A percentile compares a stretch with the other conserved stretches of the same genome.
phyloP scores from a whole-genome alignment of 2,888 invertebrate genomes.

The Chymomyza amoena region DNA sequence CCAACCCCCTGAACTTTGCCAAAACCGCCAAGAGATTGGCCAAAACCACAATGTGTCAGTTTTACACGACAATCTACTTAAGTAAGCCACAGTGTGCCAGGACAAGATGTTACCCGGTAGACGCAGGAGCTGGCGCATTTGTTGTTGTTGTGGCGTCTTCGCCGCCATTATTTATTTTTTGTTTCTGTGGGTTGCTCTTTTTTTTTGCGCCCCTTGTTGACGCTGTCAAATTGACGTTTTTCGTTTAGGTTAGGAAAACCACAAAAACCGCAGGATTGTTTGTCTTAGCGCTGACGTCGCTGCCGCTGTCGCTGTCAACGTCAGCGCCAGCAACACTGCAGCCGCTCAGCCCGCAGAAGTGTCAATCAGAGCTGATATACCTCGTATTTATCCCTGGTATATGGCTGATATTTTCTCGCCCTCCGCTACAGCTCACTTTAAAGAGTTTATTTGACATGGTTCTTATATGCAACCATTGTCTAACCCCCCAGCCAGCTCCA shows the following conservation, averaged over 20 bases:
- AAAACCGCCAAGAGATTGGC: not conserved
- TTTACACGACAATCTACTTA: constrained; percentile 65
- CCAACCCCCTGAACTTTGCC: not conserved
- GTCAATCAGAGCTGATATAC: not conserved
- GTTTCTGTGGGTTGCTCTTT: not conserved
- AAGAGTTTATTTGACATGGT: not conserved
- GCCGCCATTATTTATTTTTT: not conserved
- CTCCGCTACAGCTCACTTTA: not conserved
- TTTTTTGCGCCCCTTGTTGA: not conserved
- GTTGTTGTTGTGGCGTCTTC: not conserved
- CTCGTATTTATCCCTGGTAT: not conserved
- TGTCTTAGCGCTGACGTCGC: constrained; percentile 58
- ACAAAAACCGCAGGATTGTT: constrained; percentile 64
- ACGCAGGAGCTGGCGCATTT: not conserved
- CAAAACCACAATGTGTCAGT: constrained; percentile 50
- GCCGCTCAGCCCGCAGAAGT: not conserved
- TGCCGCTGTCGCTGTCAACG: not conserved
- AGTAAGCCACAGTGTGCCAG: not conserved
- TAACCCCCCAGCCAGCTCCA: not conserved
- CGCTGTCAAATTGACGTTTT: constrained; percentile 69
- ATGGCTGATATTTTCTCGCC: constrained; percentile 8
- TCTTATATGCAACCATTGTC: not conserved
- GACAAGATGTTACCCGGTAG: not conserved
- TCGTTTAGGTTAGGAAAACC: constrained; percentile 57
- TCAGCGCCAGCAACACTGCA: not conserved